Conservation (phyloP, 2,113 vertebrate genomes). For the Burhinus bistriatus region DNA sequence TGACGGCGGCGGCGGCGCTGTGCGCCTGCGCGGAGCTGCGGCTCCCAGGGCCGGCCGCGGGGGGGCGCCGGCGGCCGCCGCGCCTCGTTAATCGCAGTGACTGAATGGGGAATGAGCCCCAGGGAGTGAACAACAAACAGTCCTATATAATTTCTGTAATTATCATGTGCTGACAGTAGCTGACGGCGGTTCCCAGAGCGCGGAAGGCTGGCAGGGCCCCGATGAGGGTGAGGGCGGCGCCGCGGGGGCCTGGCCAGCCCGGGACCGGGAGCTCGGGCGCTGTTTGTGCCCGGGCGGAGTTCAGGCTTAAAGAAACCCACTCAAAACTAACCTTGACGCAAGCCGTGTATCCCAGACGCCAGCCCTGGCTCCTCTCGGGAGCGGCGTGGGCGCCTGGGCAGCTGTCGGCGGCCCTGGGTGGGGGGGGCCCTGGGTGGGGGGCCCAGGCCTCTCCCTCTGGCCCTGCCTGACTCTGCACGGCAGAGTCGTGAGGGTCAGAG, state of each 20-base stretch:
- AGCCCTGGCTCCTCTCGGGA: neutral
- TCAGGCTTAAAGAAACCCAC: no score
- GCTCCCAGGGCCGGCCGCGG: accelerated
- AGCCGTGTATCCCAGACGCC: accelerated
- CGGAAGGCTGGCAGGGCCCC: neutral
- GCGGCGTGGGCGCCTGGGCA: neutral
- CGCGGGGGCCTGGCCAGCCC: neutral
- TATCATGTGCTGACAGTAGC: neutral
- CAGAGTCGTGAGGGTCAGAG: neutral
- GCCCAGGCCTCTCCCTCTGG: no score
- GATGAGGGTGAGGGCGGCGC: accelerated
- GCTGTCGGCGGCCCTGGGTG: accelerated
- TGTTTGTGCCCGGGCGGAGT: accelerated
- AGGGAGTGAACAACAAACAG: neutral
- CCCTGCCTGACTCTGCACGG: accelerated
- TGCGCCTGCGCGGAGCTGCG: neutral
- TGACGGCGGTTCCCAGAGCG: accelerated
- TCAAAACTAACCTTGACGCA: accelerated
- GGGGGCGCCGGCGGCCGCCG: neutral
- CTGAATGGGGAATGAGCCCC: accelerated
- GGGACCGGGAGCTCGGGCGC: no score
- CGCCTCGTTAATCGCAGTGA: accelerated
- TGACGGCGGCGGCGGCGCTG: neutral
- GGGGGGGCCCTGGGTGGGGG: accelerated
- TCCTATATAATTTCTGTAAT: no score